Conservation (phyloP, 2,113 vertebrate species). For the Lophura nycthemera region DNA sequence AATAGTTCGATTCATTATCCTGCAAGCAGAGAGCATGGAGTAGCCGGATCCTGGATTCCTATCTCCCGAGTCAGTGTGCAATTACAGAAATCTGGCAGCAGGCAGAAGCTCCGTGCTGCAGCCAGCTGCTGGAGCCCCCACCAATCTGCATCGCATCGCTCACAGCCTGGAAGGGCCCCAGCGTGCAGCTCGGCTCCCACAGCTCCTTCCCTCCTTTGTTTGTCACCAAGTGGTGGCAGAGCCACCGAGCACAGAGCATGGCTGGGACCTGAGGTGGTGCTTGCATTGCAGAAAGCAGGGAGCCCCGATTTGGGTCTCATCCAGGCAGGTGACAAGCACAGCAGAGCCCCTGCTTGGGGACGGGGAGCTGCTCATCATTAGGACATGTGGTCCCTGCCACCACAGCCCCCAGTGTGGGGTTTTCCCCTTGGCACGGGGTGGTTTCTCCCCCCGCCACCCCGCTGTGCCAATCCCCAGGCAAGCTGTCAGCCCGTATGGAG, state of each 20-base stretch:
- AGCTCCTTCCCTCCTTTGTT: slow-evolving; percentile 53
- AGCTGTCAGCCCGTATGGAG: not conserved
- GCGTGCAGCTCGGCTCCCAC: slow-evolving; percentile 5
- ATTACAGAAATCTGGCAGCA: slow-evolving; percentile 23
- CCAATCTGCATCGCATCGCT: not conserved
- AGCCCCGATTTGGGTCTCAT: fast-evolving
- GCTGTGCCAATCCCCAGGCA: not conserved
- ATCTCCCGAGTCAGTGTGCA: not conserved
- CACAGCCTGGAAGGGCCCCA: not conserved
- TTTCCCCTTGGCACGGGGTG: not conserved
- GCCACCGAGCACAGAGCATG: not conserved
- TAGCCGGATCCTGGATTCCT: slow-evolving; percentile 7
- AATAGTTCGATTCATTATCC: slow-evolving; percentile 42
- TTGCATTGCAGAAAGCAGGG: fast-evolving
- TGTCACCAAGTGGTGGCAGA: not conserved
- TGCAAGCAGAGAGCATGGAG: not conserved
- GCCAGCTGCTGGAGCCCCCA: not conserved
- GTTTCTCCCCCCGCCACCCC: fast-evolving
- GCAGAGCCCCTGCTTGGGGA: not conserved
- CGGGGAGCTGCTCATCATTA: fast-evolving
- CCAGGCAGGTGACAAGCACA: fast-evolving
- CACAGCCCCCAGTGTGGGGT: fast-evolving
- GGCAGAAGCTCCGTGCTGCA: not conserved
- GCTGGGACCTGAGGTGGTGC: fast-evolving
- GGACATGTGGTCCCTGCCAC: not conserved